Conservation (phyloP, 2,113 vertebrate species). For the Mesitornis unicolor region DNA sequence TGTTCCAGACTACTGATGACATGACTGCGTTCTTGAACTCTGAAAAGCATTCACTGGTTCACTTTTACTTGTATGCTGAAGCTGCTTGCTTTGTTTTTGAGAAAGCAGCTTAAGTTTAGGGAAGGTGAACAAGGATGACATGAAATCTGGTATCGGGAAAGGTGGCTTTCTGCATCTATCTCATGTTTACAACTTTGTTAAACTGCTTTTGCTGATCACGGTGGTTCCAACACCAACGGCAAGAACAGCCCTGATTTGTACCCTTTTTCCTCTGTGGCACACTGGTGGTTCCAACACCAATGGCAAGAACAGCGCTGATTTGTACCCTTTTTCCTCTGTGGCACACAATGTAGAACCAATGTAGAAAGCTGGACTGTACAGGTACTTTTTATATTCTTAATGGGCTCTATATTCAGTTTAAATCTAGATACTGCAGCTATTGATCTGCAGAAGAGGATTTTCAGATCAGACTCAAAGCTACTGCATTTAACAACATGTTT, state of each 20-base stretch:
- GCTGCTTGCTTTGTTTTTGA: background rate
- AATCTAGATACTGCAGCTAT: background rate
- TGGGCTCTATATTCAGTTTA: background rate
- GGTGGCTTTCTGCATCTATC: background rate
- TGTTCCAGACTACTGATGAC: background rate
- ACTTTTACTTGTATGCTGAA: background rate
- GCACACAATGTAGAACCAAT: background rate
- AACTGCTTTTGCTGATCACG: background rate
- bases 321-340: too few relatives aligned
- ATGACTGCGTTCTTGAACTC: accelerated
- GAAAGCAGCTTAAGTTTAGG: background rate
- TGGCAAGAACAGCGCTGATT: too few relatives aligned
- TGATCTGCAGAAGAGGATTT: background rate
- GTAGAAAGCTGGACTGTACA: background rate
- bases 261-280: background rate
- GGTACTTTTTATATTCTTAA: background rate
- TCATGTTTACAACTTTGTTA: background rate
- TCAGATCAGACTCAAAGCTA: background rate
- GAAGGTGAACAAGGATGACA: background rate
- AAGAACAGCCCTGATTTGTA: too few relatives aligned
- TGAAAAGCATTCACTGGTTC: background rate
- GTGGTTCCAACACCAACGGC: background rate
- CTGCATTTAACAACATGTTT: background rate
- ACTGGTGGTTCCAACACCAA: background rate
- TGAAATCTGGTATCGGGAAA: background rate